phyloP scores from a whole-genome alignment of 2,113 vertebrate genomes.

The Dromas ardeola region DNA sequence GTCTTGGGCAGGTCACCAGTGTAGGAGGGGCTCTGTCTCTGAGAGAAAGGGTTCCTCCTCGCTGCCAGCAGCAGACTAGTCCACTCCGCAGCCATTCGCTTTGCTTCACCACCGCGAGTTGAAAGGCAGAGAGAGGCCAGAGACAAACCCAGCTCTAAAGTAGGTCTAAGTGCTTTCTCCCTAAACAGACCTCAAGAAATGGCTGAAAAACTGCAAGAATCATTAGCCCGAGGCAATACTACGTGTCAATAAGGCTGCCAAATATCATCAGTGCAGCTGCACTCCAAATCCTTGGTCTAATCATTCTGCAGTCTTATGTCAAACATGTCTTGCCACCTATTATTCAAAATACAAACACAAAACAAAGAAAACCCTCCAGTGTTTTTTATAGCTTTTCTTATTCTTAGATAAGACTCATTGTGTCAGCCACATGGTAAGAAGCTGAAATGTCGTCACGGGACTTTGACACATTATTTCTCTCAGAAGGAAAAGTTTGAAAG shows the following conservation, averaged over 20 bases:
- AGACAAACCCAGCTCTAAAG: slow-evolving; percentile 4
- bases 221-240: slow-evolving; percentile 40
- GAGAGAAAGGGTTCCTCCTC: background rate
- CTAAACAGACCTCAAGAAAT: slow-evolving; percentile 32
- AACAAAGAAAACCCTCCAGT: slow-evolving; percentile 23
- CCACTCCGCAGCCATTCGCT: background rate
- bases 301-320: slow-evolving; percentile 34
- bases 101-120: background rate
- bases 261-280: slow-evolving; percentile 46
- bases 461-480: background rate
- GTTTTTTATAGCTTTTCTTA: slow-evolving; percentile 35
- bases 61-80: background rate
- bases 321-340: slow-evolving; percentile 57
- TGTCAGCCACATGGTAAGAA: background rate
- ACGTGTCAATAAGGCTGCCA: slow-evolving; percentile 58
- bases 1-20: background rate
- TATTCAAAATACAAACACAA: slow-evolving; percentile 28
- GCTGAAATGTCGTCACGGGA: background rate
- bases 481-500: background rate
- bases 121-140: background rate
- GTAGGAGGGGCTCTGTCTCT: background rate
- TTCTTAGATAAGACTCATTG: background rate
- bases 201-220: slow-evolving; percentile 47
- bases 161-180: background rate
- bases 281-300: slow-evolving; percentile 36